Evolutionary conservation across 1,140 invertebrate genomes (phyloP), one percentile per base, ranked within the genome.

Genomic region (Coelopa frigida): DNA sequence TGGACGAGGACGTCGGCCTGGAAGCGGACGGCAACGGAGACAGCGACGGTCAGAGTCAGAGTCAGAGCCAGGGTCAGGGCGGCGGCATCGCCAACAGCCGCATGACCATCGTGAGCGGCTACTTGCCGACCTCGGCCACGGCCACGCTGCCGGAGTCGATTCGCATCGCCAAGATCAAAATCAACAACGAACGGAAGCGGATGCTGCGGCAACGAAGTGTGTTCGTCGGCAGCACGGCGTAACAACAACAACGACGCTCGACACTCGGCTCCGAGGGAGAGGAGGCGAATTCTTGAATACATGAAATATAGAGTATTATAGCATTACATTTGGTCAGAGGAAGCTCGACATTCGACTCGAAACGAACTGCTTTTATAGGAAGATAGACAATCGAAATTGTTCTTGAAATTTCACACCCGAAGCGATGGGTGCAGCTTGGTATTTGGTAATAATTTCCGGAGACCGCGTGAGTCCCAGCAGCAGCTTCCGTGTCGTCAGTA

Each of bases 141-240:
- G 55, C 57, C 15, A 50, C 48, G 14, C 24, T 67, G 42, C 61
- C 63, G 32, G 62, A 67, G 35, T 65, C 63, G 18, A 57, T 67
- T 44, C 57, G 58, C 11, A 52, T 67, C 15, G 63, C 53, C 32
- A 59, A 63, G 48, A 59, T 56, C 20, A 66, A 63, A 46, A 58
- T 67, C 21, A 56, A 66, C 39, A 52, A 51, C 6, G 61, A 59
- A 37, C 55, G 59, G n/a, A 48, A 50, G 2, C 48, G 58, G 21
- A 46, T 54, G 45, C 44, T 24, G 14, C 54, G 40, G 17, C 44
- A 38, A 21, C 52, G 54, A 21, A 52, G 39, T 17, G 15, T n/a
- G n/a, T n/a, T 46, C 17, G 27, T 35, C n/a, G 41, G 7, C 17
- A 29, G 39, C 23, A 27, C 33, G 33, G 50, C 60, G 60, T 63